These are phyloP conservation scores for Pterocles burchelli DNA, from an alignment of 2,113 vertebrate genomes.

Conservation along the genomic window DNA sequence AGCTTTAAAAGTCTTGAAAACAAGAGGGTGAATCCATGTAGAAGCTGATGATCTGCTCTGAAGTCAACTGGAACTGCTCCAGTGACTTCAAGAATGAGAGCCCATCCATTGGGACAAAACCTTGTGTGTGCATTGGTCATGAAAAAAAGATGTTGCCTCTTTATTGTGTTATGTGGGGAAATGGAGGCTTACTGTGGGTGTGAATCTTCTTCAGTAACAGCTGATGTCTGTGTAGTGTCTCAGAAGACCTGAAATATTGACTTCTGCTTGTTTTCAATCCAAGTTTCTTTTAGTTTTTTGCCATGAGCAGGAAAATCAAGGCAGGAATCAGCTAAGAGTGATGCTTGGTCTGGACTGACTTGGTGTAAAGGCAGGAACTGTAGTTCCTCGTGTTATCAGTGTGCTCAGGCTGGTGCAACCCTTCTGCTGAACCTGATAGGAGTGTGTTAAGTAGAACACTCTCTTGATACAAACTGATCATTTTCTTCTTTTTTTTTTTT, in stretches of 20 bases:
- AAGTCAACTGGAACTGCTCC: neutral
- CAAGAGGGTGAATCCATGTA: neutral
- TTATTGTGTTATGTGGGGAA: neutral
- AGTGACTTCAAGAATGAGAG: neutral
- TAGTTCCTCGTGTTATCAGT: neutral
- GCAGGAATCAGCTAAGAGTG: neutral
- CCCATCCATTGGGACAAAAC: neutral
- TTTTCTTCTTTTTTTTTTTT: neutral
- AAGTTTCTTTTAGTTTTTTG: neutral
- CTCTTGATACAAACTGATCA: neutral
- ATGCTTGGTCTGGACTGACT: neutral
- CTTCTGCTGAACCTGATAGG: neutral
- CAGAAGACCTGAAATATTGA: neutral
- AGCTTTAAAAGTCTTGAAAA: neutral
- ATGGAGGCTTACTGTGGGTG: neutral
- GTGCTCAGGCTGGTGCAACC: neutral
- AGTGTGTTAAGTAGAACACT: neutral
- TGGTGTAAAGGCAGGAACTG: neutral
- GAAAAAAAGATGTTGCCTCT: neutral
- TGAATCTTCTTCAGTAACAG: neutral
- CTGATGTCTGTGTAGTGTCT: neutral
- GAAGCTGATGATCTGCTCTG: neutral
- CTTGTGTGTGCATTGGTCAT: neutral
- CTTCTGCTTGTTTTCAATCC: neutral
- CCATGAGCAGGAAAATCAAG: neutral